phyloP scores from a whole-genome alignment of 2,888 invertebrate species.

The Seira sanloemensis region DNA sequence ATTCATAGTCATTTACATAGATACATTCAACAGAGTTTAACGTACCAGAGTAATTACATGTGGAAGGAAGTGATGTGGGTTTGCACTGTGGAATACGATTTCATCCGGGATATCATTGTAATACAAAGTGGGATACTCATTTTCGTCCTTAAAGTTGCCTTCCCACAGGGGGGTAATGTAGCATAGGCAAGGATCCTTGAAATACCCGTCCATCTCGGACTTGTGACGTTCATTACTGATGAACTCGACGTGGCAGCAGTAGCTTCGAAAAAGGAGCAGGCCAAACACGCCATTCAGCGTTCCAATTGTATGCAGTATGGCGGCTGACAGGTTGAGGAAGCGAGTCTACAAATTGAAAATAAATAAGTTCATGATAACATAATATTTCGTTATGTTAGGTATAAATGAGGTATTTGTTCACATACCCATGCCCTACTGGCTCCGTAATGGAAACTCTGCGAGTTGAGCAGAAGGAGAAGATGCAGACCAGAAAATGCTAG shows the following conservation, averaged over 20 bases:
- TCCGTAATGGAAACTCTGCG: background rate
- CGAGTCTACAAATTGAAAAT: constrained; percentile 41
- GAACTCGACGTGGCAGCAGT: constrained; percentile 47
- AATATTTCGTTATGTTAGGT: too few relatives aligned
- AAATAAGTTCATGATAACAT: too few relatives aligned
- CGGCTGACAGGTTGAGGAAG: constrained; percentile 27
- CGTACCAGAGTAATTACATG: constrained; percentile 31
- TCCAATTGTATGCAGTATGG: constrained; percentile 18
- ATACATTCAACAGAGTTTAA: too few relatives aligned
- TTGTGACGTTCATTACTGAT: constrained; percentile 20
- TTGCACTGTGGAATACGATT: background rate
- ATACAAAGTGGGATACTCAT: constrained; percentile 25
- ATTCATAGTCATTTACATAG: too few relatives aligned
- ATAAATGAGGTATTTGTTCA: background rate
- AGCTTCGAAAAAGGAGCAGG: constrained; percentile 30
- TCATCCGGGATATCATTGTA: constrained; percentile 35
- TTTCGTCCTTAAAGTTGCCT: background rate
- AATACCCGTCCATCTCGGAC: constrained; percentile 37
- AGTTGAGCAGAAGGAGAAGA: constrained; percentile 18
- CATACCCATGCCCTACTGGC: constrained; percentile 24
- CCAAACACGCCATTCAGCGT: constrained; percentile 31
- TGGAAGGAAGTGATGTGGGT: constrained; percentile 46
- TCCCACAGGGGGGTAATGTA: constrained; percentile 21
- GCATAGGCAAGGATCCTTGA: constrained; percentile 25
- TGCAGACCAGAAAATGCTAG: constrained; percentile 8